Conservation (phyloP, 2,113 vertebrate genomes). For the Ceyx cyanopectus region DNA sequence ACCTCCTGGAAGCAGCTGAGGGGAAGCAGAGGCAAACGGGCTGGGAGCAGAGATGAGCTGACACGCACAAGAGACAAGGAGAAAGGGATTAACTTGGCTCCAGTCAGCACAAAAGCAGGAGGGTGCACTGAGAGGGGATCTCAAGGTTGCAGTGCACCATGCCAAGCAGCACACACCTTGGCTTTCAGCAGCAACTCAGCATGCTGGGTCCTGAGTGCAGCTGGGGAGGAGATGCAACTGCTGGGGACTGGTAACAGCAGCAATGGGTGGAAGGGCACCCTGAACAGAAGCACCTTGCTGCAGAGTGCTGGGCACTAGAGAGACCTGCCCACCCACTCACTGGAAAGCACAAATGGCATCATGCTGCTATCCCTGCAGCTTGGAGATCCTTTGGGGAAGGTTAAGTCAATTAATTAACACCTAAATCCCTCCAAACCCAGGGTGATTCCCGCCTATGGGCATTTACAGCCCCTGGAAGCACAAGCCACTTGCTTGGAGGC, state of each 20-base stretch:
- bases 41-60: not conserved
- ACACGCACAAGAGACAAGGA: accelerated
- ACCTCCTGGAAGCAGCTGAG: not conserved
- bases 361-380: not conserved
- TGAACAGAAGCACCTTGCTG: not conserved
- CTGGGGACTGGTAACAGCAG: not conserved
- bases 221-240: accelerated
- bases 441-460: not conserved
- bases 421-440: not conserved
- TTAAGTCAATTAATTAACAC: not conserved
- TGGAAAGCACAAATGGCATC: not conserved
- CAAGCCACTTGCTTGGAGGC: not conserved
- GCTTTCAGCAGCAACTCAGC: not conserved
- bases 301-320: not conserved
- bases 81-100: not conserved
- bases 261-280: not conserved
- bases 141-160: not conserved
- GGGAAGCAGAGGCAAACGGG: not conserved
- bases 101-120: not conserved
- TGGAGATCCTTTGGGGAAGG: not conserved
- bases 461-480: not conserved
- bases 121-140: not conserved
- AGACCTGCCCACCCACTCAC: not conserved
- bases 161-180: not conserved
- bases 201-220: accelerated